Percentiles rank a stretch among this genome's conserved stretches.
phyloP scores from a whole-genome alignment of 2,888 invertebrate genomes.

The Eucera pruinosa region DNA sequence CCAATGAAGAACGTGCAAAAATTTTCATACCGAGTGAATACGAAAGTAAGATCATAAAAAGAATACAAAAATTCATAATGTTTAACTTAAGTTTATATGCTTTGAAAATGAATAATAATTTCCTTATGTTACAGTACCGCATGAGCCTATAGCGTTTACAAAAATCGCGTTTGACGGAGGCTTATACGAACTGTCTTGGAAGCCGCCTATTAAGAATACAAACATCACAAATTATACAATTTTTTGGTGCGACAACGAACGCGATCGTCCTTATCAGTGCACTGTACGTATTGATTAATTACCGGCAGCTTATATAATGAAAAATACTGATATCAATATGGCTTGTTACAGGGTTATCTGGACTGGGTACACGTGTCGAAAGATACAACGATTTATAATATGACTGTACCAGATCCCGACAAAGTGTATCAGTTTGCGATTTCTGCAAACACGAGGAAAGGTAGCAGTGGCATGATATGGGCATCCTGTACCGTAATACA shows the following conservation, averaged over 20 bases:
- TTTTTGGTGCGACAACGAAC: constrained; percentile 90
- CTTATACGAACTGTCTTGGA: constrained; percentile 91
- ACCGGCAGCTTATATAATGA: not conserved
- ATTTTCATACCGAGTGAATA: constrained; percentile 87
- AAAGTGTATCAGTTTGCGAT: constrained; percentile 91
- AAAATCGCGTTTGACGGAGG: constrained; percentile 90
- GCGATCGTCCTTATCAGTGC: constrained; percentile 87
- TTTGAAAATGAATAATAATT: constrained; percentile 11
- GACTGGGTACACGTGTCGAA: constrained; percentile 86
- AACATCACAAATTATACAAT: constrained; percentile 90
- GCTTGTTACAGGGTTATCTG: constrained; percentile 86
- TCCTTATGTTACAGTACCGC: constrained; percentile 80
- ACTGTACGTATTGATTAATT: constrained; percentile 74
- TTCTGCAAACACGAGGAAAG: constrained; percentile 89
- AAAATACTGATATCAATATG: constrained; percentile 8
- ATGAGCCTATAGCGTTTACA: constrained; percentile 87
- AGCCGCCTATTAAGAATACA: constrained; percentile 85
- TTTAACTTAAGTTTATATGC: not conserved
- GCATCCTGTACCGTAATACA: constrained; percentile 89
- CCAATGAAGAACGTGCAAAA: constrained; percentile 86
- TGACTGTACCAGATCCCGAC: constrained; percentile 87
- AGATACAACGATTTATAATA: constrained; percentile 85
- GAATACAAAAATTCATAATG: constrained; percentile 22
- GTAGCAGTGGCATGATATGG: constrained; percentile 94
- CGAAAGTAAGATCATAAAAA: constrained; percentile 83